phyloP scores from a whole-genome alignment of 2,113 vertebrate species.

The Fregetta grallaria region DNA sequence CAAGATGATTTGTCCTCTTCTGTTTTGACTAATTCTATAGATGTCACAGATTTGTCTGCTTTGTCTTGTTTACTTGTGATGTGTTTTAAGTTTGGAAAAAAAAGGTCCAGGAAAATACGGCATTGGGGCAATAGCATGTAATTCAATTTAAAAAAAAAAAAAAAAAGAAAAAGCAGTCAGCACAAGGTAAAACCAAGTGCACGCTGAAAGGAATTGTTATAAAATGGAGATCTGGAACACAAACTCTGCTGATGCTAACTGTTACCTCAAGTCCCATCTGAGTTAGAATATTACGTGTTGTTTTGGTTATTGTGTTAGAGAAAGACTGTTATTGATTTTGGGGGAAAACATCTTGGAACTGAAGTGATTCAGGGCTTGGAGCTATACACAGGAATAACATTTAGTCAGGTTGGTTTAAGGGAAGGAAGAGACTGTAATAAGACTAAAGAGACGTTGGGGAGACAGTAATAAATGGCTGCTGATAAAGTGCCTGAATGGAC shows the following conservation, averaged over 20 bases:
- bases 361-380: not conserved
- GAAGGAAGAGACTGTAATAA: not conserved
- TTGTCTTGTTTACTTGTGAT: not conserved
- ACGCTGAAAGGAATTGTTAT: not conserved
- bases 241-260: not conserved
- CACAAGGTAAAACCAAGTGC: not conserved
- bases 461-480: not conserved
- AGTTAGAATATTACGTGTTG: not conserved
- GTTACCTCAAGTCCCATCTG: slow-evolving; percentile 16
- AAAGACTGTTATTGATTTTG: not conserved
- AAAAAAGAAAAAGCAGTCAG: not conserved
- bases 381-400: not conserved
- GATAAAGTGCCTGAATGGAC: not conserved
- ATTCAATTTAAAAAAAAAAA: not conserved
- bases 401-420: not conserved
- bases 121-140: not conserved
- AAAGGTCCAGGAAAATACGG: not conserved
- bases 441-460: not conserved
- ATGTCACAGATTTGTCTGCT: not conserved
- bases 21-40: not conserved
- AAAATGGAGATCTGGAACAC: not conserved
- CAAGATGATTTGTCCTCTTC: not conserved
- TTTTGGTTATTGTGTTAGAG: slow-evolving; percentile 13
- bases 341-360: not conserved
- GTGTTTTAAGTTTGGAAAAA: not conserved